Conservation (phyloP, 2,888 invertebrate genomes). For the Hemithea aestivaria region DNA sequence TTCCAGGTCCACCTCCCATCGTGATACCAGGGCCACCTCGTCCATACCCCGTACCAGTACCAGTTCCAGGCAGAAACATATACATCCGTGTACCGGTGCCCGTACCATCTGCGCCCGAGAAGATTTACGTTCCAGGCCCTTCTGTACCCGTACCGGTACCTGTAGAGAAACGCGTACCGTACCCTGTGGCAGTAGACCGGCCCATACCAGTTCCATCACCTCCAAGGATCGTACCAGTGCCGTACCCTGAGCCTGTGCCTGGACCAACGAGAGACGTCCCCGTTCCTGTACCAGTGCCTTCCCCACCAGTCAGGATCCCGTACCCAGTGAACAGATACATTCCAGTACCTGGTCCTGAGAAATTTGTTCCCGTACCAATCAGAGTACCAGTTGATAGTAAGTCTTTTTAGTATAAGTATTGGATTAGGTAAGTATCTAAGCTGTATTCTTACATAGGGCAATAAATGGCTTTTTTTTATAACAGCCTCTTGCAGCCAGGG, state of each 20-base stretch:
- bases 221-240: slow-evolving; percentile 33
- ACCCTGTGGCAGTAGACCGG: slow-evolving; percentile 36
- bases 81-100: slow-evolving; percentile 46
- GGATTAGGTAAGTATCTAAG: too few species aligned
- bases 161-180: slow-evolving; percentile 41
- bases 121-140: slow-evolving; percentile 41
- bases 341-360: slow-evolving; percentile 45
- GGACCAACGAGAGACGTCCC: slow-evolving; percentile 37
- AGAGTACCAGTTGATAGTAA: slow-evolving; percentile 27
- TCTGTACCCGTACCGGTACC: slow-evolving; percentile 46
- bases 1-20: slow-evolving; percentile 54
- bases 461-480: slow-evolving; percentile 1
- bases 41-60: slow-evolving; percentile 60
- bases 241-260: slow-evolving; percentile 35
- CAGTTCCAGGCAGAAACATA: slow-evolving; percentile 51
- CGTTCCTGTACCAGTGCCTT: slow-evolving; percentile 45
- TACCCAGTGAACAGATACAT: slow-evolving; percentile 48
- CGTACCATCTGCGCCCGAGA: slow-evolving; percentile 41
- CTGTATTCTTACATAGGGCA: too few species aligned
- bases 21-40: slow-evolving; percentile 58
- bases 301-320: slow-evolving; percentile 44
- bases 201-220: slow-evolving; percentile 51
- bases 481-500: too few species aligned
- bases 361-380: slow-evolving; percentile 48
- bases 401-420: neutral